These are phyloP conservation scores for Schrankia costaestrigalis DNA, from an alignment of 2,888 invertebrate genomes.

Conservation along the genomic window DNA sequence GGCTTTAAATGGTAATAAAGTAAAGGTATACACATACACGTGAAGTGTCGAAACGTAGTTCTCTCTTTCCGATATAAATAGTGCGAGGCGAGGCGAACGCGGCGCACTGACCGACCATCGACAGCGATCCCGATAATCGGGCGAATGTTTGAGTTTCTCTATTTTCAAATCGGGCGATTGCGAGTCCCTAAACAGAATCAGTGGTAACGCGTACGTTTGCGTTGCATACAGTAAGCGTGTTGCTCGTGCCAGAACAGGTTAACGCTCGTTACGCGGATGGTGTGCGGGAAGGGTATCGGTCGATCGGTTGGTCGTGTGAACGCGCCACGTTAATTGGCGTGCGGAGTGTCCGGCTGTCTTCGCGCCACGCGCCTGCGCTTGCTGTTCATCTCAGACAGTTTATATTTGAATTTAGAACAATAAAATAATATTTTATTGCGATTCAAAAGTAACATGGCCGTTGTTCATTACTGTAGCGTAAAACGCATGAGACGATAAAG, in stretches of 20 bases:
- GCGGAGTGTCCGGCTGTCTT: constrained; percentile 68
- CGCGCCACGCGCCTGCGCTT: constrained; percentile 64
- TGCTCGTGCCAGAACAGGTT: constrained; percentile 38
- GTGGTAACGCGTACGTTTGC: constrained; percentile 51
- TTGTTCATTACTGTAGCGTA: constrained; percentile 16
- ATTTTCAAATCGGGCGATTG: constrained; percentile 70
- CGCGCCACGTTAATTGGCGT: constrained; percentile 74
- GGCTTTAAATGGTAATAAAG: constrained; percentile 78
- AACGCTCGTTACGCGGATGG: constrained; percentile 44
- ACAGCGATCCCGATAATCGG: constrained; percentile 76
- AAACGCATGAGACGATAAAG: constrained; percentile 24
- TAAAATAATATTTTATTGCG: constrained; percentile 43
- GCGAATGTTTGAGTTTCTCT: constrained; percentile 77
- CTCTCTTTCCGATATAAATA: constrained; percentile 77
- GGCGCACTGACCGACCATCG: constrained; percentile 76
- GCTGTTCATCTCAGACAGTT: constrained; percentile 48
- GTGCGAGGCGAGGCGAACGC: constrained; percentile 62
- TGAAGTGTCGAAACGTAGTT: constrained; percentile 71
- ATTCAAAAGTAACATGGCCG: constrained; percentile 16
- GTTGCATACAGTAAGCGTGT: constrained; percentile 36
- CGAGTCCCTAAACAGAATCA: constrained; percentile 42
- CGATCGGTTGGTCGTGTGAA: constrained; percentile 62
- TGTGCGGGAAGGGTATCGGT: constrained; percentile 48
- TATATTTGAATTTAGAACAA: constrained; percentile 58
- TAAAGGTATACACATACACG: constrained; percentile 68